Evolutionary conservation across 2,888 invertebrate species (phyloP), one percentile per base, ranked within the genome.

Genomic region (Cistogaster globosa): DNA sequence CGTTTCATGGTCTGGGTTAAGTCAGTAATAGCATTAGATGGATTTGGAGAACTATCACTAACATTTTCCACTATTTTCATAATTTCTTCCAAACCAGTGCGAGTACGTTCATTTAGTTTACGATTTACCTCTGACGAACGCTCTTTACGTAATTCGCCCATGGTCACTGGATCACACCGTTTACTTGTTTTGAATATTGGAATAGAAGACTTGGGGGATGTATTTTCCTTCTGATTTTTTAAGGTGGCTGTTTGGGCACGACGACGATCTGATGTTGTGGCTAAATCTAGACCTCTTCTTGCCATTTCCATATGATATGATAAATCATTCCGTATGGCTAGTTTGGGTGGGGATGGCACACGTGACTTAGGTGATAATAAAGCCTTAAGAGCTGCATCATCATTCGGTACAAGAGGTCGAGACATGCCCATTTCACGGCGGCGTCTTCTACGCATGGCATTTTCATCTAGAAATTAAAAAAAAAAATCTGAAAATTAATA

Each of bases 341-440:
- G 55, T 48, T 77, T 87, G 32, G 81, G 51, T 8, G 85, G 85
- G 0, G 87, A 79, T 38, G 74, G 71, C 32, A 60, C 22, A 48
- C 68, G 77, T 55, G 88, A 84, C 76, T 89, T 90, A 1, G 90
- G 89, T 3, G 89, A 89, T 67, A 93, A 89, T 83, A 92, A 92
- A 83, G 90, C 90, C 32, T 86, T 74, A 57, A 91, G 72, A 2
- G 90, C 90, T 38, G 89, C 86, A 88, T 91, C 91, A 86, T 92
- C 90, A 16, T 90, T 88, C 2, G 92, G 92, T 48, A 92, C 88
- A 74, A 92, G 75, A n/a, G 90, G 90, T 69, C 91, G 90, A 0
- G 91, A 89, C 90, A 92, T 89, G 45, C 92, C 91, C 82, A 92
- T 86, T 79, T 92, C 92, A 22, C 92, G 92, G 45, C 92, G 91